A percentile compares a stretch with the other conserved stretches of the same genome.
Evolutionary conservation across 1,140 invertebrate genomes (phyloP).

Genomic region (Pogonomyrmex barbatus): DNA sequence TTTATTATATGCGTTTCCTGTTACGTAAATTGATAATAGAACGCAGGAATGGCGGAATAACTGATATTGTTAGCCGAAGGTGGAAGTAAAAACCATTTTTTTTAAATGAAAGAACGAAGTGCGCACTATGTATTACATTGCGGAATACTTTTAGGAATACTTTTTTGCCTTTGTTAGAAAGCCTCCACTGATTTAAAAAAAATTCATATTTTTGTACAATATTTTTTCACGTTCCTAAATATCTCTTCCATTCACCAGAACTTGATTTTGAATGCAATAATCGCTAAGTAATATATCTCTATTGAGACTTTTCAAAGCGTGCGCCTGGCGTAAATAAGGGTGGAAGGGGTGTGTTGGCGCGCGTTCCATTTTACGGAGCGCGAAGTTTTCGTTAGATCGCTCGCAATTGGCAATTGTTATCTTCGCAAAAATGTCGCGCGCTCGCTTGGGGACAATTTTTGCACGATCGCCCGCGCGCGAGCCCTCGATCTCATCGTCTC

Average conservation of each 20-base stretch:
- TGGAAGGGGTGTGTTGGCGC: background rate
- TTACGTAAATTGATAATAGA: constrained; percentile 22
- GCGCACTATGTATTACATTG: background rate
- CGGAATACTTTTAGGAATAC: background rate
- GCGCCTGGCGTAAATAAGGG: background rate
- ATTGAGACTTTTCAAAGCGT: background rate
- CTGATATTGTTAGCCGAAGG: background rate
- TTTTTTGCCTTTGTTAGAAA: background rate
- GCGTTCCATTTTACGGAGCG: constrained; percentile 4
- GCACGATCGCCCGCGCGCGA: background rate
- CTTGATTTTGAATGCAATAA: background rate
- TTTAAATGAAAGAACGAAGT: background rate
- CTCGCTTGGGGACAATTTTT: constrained; percentile 13
- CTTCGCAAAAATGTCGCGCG: constrained; percentile 34
- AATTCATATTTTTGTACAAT: background rate
- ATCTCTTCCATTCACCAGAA: background rate
- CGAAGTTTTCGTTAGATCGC: background rate
- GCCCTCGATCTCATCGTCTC: constrained; percentile 27
- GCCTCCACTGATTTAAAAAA: background rate
- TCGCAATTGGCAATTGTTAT: constrained; percentile 30
- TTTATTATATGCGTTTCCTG: background rate
- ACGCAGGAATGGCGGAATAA: background rate
- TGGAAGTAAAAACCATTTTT: background rate
- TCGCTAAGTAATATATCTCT: background rate
- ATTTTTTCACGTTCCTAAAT: background rate